Conservation (phyloP, 2,888 invertebrate species). For the Agrilus cyanescens region DNA sequence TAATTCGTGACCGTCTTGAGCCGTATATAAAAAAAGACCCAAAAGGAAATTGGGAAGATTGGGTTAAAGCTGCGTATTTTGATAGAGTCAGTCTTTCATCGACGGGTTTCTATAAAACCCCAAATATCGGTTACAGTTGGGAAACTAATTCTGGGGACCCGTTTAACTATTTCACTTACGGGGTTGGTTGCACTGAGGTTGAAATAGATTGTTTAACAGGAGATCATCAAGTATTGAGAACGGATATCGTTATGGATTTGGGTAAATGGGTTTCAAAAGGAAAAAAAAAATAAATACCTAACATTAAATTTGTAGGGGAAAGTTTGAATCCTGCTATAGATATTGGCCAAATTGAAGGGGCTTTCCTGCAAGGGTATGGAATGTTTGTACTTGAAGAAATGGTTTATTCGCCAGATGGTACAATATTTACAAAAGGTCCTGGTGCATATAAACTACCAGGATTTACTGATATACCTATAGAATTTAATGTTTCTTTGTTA, state of each 20-base stretch:
- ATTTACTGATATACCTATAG: slow-evolving; percentile 80
- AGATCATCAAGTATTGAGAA: slow-evolving; percentile 77
- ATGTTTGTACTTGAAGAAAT: slow-evolving; percentile 84
- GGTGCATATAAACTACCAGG: slow-evolving; percentile 92
- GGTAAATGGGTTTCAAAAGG: slow-evolving; percentile 29
- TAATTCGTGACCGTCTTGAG: slow-evolving; percentile 56
- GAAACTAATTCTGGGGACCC: slow-evolving; percentile 57
- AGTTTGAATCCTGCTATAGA: slow-evolving; percentile 95
- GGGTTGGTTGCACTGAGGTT: slow-evolving; percentile 77
- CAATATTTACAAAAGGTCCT: slow-evolving; percentile 74
- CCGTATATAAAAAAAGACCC: slow-evolving; percentile 67
- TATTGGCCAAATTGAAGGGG: slow-evolving; percentile 94
- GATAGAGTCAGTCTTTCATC: slow-evolving; percentile 69
- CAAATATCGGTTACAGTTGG: slow-evolving; percentile 60
- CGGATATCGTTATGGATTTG: slow-evolving; percentile 95
- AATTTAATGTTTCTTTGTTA: slow-evolving; percentile 85
- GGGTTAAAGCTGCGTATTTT: slow-evolving; percentile 67
- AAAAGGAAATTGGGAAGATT: slow-evolving; percentile 70
- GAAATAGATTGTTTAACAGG: slow-evolving; percentile 92
- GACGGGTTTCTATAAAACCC: slow-evolving; percentile 71
- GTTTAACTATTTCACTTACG: slow-evolving; percentile 79
- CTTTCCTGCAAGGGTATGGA: slow-evolving; percentile 89
- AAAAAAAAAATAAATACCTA: not conserved
- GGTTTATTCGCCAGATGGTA: slow-evolving; percentile 74
- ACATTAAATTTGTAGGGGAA: slow-evolving; percentile 39